A percentile compares a stretch with the other conserved stretches of the same genome.
Evolutionary conservation across 2,888 invertebrate genomes (phyloP).

Genomic region (Choreutis nemorana): DNA sequence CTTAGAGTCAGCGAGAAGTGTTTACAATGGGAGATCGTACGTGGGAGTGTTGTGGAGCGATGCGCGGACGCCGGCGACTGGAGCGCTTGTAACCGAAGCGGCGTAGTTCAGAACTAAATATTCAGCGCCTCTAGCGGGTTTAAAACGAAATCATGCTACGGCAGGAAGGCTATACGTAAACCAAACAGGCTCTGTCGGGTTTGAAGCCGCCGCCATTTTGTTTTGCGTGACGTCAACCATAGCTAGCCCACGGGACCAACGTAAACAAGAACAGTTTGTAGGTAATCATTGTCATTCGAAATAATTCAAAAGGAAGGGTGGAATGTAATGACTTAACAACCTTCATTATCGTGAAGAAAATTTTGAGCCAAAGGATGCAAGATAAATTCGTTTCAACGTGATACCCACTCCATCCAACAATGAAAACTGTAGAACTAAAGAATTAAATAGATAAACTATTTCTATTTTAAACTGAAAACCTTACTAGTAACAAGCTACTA

Average conservation of each 20-base stretch:
- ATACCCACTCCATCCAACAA: too few species aligned
- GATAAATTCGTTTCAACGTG: not conserved
- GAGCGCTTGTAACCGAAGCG: constrained; percentile 29
- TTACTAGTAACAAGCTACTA: too few species aligned
- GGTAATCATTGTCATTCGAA: constrained; percentile 17
- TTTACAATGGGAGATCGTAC: constrained; percentile 52
- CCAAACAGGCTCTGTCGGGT: constrained; percentile 1
- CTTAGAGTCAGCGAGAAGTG: constrained; percentile 34
- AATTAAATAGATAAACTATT: not conserved
- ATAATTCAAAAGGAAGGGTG: not conserved
- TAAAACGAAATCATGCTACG: constrained; percentile 21
- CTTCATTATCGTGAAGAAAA: not conserved
- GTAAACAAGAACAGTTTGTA: constrained; percentile 15
- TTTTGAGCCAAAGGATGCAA: not conserved
- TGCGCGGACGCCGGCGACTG: constrained; percentile 24
- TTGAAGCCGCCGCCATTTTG: constrained; percentile 46
- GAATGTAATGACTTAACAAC: not conserved
- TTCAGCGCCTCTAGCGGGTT: constrained; percentile 21
- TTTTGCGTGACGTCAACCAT: constrained; percentile 19
- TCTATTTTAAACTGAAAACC: not conserved
- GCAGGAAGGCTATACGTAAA: constrained; percentile 5
- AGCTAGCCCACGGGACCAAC: constrained; percentile 20
- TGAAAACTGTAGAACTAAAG: too few species aligned
- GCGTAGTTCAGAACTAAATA: constrained; percentile 44
- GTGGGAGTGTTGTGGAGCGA: constrained; percentile 45